These are phyloP conservation scores for Notamacropus eugenii DNA, from an alignment of 2,797 vertebrate species.

Conservation along the genomic window DNA sequence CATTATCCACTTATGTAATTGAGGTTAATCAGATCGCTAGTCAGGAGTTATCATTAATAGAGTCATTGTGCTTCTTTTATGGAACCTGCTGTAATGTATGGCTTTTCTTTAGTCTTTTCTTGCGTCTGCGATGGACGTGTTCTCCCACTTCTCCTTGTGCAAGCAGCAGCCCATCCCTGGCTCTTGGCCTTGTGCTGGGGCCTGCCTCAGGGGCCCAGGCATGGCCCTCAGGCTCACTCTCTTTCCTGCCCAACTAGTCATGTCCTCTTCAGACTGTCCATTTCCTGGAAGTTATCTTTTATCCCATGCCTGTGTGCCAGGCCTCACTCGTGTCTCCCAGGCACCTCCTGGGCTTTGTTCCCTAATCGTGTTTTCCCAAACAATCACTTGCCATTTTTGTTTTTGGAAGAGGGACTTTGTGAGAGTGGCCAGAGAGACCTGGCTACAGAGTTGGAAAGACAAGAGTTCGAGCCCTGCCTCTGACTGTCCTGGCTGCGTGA, in stretches of 20 bases:
- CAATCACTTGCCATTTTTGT: background rate
- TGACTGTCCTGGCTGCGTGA: background rate
- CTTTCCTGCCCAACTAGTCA: background rate
- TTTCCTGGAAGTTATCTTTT: background rate
- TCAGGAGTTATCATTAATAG: background rate
- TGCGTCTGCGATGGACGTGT: background rate
- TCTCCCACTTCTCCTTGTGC: background rate
- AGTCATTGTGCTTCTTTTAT: background rate
- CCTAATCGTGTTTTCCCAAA: background rate
- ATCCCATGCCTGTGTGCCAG: background rate
- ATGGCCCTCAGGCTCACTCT: background rate
- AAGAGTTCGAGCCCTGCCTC: background rate
- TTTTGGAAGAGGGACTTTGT: background rate
- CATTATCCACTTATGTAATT: background rate
- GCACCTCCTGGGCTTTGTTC: background rate
- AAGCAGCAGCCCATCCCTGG: background rate
- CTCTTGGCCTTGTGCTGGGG: background rate
- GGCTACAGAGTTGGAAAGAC: background rate
- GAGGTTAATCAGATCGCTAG: background rate
- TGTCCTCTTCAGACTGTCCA: background rate
- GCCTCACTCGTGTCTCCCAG: fast-evolving
- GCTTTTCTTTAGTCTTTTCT: background rate
- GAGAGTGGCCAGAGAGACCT: background rate
- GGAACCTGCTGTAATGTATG: background rate
- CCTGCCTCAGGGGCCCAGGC: fast-evolving